A percentile compares a stretch with the other conserved stretches of the same genome.
Evolutionary conservation across 2,888 invertebrate species (phyloP).

Genomic region (Machimus atricapillus): DNA sequence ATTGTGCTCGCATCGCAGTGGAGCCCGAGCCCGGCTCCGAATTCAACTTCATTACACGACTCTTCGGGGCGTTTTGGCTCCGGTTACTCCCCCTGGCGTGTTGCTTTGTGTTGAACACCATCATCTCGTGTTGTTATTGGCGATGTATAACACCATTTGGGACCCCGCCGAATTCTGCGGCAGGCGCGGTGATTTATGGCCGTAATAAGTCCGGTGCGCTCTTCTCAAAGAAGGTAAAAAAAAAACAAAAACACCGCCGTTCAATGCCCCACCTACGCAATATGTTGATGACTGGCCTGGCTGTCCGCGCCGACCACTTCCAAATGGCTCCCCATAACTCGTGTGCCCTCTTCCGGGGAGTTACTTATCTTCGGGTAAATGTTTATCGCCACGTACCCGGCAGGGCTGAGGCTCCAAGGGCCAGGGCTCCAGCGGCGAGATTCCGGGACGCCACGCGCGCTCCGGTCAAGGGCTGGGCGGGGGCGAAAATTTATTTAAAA

Average conservation of each 20-base stretch:
- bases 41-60: constrained; percentile 16
- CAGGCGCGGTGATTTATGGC: background rate
- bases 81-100: background rate
- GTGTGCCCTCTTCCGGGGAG: background rate
- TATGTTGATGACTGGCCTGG: background rate
- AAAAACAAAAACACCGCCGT: background rate
- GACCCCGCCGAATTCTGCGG: background rate
- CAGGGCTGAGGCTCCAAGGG: background rate
- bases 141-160: background rate
- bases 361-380: constrained; percentile 10
- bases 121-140: constrained; percentile 10
- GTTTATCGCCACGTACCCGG: background rate
- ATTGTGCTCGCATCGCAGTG: constrained; percentile 1
- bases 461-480: background rate
- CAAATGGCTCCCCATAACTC: background rate
- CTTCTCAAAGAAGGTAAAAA: background rate
- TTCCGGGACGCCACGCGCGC: background rate
- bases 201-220: background rate
- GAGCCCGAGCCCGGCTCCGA: background rate
- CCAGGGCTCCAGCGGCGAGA: background rate
- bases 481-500: constrained; percentile 33
- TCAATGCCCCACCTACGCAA: background rate
- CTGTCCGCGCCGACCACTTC: background rate
- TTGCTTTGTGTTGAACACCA: constrained; percentile 16
- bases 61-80: background rate